Evolutionary conservation across 2,797 vertebrate genomes (phyloP).

Genomic region (Pseudochirops corinnae): DNA sequence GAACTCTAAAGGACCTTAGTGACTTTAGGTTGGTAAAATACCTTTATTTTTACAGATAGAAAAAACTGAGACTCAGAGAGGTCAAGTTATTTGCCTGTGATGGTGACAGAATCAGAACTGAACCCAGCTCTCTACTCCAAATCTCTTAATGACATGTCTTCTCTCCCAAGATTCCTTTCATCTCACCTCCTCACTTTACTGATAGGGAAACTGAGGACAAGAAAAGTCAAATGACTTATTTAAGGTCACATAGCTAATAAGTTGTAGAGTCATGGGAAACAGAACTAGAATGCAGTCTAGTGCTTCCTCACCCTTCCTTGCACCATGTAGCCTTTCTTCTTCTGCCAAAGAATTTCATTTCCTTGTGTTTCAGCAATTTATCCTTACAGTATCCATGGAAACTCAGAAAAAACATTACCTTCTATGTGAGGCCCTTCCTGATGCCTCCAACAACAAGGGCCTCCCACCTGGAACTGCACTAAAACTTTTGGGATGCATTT

Average conservation of each 20-base stretch:
- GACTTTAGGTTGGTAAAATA: background rate
- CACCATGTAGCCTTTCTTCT: background rate
- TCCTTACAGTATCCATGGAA: background rate
- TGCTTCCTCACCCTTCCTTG: background rate
- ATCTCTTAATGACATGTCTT: background rate
- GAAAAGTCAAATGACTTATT: constrained; percentile 65
- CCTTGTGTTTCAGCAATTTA: constrained; percentile 12
- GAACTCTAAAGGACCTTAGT: background rate
- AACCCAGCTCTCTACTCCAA: background rate
- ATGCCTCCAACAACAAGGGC: background rate
- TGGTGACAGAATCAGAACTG: background rate
- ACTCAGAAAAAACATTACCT: background rate
- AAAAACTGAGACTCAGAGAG: background rate
- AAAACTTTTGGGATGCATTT: background rate
- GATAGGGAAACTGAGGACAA: constrained; percentile 79
- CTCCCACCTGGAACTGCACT: background rate
- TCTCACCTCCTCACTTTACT: constrained; percentile 52
- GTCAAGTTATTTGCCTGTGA: background rate
- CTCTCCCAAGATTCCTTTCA: background rate
- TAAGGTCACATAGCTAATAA: constrained; percentile 57
- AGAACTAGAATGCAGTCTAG: constrained; percentile 42
- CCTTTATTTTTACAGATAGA: background rate
- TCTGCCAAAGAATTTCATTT: constrained; percentile 11
- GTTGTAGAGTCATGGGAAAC: constrained; percentile 8
- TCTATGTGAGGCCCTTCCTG: background rate